phyloP scores from a whole-genome alignment of 2,113 vertebrate species.

The Dryoscopus gambensis region DNA sequence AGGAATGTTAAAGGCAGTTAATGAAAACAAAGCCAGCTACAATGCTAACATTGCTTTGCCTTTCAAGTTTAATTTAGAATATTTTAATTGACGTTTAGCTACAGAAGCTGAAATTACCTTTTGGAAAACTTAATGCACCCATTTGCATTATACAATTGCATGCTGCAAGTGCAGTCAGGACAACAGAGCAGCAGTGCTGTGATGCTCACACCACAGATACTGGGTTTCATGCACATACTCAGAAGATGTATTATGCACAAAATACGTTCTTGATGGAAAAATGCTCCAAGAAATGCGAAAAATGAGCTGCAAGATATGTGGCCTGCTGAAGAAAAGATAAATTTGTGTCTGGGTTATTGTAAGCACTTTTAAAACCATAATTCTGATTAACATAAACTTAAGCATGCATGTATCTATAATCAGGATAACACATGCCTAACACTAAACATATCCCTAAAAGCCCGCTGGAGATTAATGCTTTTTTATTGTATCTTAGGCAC shows the following conservation, averaged over 20 bases:
- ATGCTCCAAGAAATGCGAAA: background rate
- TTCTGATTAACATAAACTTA: slow-evolving; percentile 1
- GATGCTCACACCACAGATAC: background rate
- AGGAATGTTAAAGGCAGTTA: background rate
- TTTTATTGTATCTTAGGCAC: background rate
- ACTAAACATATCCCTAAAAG: background rate
- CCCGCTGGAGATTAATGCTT: background rate
- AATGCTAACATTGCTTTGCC: background rate
- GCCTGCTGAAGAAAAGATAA: background rate
- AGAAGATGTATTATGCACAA: background rate
- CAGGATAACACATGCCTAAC: background rate
- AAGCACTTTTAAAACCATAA: background rate
- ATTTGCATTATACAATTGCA: background rate
- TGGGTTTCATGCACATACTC: background rate
- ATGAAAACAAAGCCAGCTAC: background rate
- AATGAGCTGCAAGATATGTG: background rate
- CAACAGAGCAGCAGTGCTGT: background rate
- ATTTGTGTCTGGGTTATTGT: background rate
- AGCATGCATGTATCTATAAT: background rate
- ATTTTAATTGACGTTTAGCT: background rate
- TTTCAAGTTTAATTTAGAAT: background rate
- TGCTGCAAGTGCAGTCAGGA: background rate
- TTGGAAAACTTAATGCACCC: background rate
- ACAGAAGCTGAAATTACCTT: background rate
- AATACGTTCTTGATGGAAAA: background rate